Percentiles rank a stretch among this genome's conserved stretches.
phyloP scores from a whole-genome alignment of 2,113 vertebrate species.

The Anoura caudifer region DNA sequence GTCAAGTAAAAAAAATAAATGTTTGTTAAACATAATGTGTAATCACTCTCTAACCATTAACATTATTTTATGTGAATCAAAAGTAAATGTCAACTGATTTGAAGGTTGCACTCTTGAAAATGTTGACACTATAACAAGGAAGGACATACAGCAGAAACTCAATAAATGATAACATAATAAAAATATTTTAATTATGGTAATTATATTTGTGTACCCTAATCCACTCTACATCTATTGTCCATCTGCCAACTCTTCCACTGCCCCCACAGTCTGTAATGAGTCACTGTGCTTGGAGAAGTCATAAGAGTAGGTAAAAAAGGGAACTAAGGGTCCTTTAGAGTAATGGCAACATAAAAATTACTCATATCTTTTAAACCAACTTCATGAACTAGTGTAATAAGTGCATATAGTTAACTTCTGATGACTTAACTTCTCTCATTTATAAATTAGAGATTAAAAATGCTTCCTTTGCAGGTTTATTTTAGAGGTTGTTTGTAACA shows the following conservation, averaged over 20 bases:
- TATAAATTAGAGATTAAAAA: background rate
- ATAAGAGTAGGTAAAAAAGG: background rate
- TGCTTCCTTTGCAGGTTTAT: background rate
- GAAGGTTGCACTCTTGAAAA: background rate
- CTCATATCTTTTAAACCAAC: background rate
- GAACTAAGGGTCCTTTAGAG: background rate
- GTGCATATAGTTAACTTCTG: background rate
- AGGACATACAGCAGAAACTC: background rate
- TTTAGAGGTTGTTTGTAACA: background rate
- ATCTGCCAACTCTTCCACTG: background rate
- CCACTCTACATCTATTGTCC: background rate
- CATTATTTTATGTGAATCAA: constrained; percentile 10
- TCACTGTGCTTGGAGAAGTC: background rate
- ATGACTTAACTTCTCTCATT: background rate
- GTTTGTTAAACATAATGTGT: background rate
- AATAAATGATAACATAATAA: background rate
- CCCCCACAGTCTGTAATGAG: background rate
- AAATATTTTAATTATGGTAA: background rate
- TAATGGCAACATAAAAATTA: background rate
- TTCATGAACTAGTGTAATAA: background rate
- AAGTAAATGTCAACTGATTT: constrained; percentile 1
- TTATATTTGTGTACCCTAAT: background rate
- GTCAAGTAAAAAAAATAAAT: background rate
- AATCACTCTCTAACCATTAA: background rate
- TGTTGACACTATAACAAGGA: background rate